Evolutionary conservation across 1,140 invertebrate species (phyloP).

Genomic region (Yoshiicerus persimilis): DNA sequence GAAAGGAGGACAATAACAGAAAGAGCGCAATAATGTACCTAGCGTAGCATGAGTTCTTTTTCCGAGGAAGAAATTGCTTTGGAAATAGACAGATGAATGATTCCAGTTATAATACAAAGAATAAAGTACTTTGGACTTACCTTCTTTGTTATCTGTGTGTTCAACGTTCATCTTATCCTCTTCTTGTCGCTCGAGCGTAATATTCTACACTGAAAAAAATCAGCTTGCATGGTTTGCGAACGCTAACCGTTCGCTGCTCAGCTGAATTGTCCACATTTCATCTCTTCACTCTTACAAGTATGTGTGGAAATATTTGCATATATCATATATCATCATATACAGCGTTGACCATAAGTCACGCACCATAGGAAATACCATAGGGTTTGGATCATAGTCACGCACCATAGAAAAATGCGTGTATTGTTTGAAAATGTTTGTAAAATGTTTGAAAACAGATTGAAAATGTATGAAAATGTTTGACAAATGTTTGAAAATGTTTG

Average conservation of each 20-base stretch:
- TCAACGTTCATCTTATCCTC: background rate
- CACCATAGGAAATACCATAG: too few relatives aligned
- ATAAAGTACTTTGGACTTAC: background rate
- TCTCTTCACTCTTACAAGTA: background rate
- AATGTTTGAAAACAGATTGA: too few relatives aligned
- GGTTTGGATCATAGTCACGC: too few relatives aligned
- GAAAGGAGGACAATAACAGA: background rate
- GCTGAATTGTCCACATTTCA: background rate
- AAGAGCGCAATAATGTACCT: background rate
- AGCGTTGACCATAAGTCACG: too few relatives aligned
- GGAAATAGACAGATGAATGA: background rate
- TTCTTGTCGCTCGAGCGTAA: background rate
- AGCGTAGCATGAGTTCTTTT: background rate
- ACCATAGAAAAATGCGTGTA: too few relatives aligned
- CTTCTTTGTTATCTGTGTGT: background rate
- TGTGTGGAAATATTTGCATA: background rate
- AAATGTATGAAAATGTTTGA: too few relatives aligned
- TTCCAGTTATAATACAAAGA: background rate
- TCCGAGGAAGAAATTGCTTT: background rate
- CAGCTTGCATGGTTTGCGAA: too few relatives aligned
- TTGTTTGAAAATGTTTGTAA: too few relatives aligned
- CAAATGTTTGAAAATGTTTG: background rate
- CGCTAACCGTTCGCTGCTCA: too few relatives aligned
- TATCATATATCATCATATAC: too few relatives aligned
- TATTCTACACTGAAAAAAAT: background rate